Evolutionary conservation across 2,113 vertebrate genomes (phyloP).

Genomic region (Psephotus haematonotus): DNA sequence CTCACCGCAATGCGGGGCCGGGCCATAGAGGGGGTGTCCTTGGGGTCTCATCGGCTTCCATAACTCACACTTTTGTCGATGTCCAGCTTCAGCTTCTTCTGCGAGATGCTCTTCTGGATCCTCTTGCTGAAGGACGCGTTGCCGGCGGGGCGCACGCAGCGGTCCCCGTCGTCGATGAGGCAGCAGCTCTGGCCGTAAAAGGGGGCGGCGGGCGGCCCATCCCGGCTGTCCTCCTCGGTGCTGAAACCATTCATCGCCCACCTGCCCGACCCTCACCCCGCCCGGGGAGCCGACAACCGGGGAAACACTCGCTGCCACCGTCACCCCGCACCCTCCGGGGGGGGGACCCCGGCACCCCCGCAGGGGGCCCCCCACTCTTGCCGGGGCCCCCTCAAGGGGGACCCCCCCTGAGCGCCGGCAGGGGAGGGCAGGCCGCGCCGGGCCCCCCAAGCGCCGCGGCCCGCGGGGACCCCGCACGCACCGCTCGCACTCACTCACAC

Average conservation of each 20-base stretch:
- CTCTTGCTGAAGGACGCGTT: constrained; percentile 93
- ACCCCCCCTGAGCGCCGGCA: neutral
- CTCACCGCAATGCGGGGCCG: constrained; percentile 6
- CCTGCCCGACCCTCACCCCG: constrained; percentile 1
- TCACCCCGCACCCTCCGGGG: neutral
- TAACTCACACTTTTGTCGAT: constrained; percentile 94
- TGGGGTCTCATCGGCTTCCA: neutral
- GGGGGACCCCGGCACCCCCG: neutral
- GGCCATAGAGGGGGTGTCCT: neutral
- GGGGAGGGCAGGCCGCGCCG: neutral
- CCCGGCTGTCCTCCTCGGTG: constrained; percentile 96
- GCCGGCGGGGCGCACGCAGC: constrained; percentile 91
- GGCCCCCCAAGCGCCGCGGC: neutral
- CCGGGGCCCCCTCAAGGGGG: neutral
- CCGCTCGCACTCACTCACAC: neutral
- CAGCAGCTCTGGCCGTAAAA: constrained; percentile 96
- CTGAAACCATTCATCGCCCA: constrained; percentile 94
- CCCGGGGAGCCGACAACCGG: neutral
- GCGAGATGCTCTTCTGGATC: constrained; percentile 86
- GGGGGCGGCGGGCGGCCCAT: constrained; percentile 80
- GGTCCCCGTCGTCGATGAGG: constrained; percentile 94
- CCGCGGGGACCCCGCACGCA: neutral
- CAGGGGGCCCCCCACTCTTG: neutral
- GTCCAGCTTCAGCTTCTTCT: constrained; percentile 90
- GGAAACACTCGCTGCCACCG: neutral